phyloP scores from a whole-genome alignment of 2,888 invertebrate species.

The Phytoseiulus persimilis region DNA sequence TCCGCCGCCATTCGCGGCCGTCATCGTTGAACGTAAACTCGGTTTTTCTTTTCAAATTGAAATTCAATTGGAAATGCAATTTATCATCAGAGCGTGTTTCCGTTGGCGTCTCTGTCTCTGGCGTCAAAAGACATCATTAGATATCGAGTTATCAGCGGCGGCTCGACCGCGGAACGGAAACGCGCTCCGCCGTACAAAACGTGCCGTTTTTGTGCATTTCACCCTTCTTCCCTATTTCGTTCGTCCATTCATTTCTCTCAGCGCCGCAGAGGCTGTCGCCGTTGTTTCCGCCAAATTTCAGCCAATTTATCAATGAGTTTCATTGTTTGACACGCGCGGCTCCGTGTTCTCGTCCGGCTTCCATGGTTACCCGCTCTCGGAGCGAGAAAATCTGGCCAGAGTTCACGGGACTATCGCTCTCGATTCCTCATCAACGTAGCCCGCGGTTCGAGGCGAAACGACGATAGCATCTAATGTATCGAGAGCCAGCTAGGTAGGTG shows the following conservation, averaged over 20 bases:
- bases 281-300: not conserved
- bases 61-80: not conserved
- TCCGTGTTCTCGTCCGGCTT: not conserved
- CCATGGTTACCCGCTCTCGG: not conserved
- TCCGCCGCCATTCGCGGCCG: not conserved
- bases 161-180: not conserved
- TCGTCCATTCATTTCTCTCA: too few relatives aligned
- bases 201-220: not conserved
- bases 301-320: not conserved
- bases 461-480: not conserved
- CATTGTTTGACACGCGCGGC: not conserved
- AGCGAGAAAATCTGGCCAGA: not conserved
- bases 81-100: not conserved
- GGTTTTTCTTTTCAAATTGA: not conserved
- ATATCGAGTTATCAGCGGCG: not conserved
- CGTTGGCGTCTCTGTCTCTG: not conserved
- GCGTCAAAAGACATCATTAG: not conserved
- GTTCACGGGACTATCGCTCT: not conserved
- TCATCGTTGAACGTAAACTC: not conserved
- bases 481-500: not conserved
- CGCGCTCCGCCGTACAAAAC: not conserved
- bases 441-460: not conserved
- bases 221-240: not conserved
- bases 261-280: too few relatives aligned
- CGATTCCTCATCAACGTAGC: not conserved